phyloP scores from a whole-genome alignment of 2,888 invertebrate genomes.

The Pachycephus smyrnensis region DNA sequence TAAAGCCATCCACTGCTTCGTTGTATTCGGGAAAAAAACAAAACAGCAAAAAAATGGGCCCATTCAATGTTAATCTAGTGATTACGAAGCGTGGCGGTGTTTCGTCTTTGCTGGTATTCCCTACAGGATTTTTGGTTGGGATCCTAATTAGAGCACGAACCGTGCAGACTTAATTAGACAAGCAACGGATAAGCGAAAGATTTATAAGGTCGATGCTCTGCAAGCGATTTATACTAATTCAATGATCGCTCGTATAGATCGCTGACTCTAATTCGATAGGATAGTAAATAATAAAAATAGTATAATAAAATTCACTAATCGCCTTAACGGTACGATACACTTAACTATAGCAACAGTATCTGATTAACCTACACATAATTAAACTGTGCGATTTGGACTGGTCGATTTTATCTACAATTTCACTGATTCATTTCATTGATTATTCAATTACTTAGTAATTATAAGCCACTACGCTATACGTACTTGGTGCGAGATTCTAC shows the following conservation, averaged over 20 bases:
- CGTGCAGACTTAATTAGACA: background rate
- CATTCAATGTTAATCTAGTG: background rate
- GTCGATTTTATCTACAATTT: background rate
- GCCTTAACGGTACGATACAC: background rate
- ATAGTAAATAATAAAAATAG: background rate
- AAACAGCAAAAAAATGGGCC: background rate
- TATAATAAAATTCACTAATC: background rate
- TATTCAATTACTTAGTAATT: background rate
- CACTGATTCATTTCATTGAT: background rate
- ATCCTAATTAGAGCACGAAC: background rate
- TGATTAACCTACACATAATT: background rate
- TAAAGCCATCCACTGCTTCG: background rate
- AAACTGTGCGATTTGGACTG: background rate
- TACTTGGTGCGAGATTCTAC: background rate
- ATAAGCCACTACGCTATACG: background rate
- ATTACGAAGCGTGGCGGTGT: background rate
- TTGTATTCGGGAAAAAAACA: background rate
- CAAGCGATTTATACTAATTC: background rate
- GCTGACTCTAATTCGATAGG: background rate
- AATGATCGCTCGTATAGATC: background rate
- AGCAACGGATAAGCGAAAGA: background rate
- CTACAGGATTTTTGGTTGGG: background rate
- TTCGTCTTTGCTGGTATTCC: background rate
- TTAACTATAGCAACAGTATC: background rate
- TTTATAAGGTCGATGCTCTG: background rate